Evolutionary conservation across 2,113 vertebrate species (phyloP).

Genomic region (Delphinapterus leucas): DNA sequence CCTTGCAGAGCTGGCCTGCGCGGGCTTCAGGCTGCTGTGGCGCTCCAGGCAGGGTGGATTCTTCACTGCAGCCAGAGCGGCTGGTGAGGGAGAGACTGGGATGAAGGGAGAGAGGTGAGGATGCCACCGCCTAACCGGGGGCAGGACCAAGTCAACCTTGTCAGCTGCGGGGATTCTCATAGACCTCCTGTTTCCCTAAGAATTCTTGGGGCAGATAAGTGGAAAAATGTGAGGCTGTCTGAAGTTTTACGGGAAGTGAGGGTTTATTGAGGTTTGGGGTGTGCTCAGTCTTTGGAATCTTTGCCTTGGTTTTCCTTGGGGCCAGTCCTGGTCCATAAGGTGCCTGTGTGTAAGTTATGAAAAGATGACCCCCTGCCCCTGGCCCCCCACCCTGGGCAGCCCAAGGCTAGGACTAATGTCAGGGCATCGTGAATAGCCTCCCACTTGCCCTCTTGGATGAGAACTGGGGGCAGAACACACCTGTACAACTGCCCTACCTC

Average conservation of each 20-base stretch:
- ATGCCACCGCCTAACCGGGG: fast-evolving
- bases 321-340: not conserved
- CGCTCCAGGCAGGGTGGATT: not conserved
- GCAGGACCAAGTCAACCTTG: not conserved
- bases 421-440: not conserved
- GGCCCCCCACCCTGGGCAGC: not conserved
- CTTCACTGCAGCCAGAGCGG: fast-evolving
- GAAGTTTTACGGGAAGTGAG: not conserved
- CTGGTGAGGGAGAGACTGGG: fast-evolving
- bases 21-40: not conserved
- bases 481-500: fast-evolving
- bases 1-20: not conserved
- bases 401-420: fast-evolving
- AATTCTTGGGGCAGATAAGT: not conserved
- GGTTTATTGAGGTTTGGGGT: not conserved
- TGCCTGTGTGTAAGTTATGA: not conserved
- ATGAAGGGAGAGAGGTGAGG: fast-evolving
- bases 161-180: not conserved
- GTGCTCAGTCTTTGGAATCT: not conserved
- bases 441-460: not conserved
- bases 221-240: not conserved
- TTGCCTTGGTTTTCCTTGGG: not conserved
- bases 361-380: not conserved
- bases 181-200: not conserved
- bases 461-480: too few species aligned